These are phyloP conservation scores for Rhimphoctona megacephalus DNA, from an alignment of 2,888 invertebrate genomes.

Conservation along the genomic window DNA sequence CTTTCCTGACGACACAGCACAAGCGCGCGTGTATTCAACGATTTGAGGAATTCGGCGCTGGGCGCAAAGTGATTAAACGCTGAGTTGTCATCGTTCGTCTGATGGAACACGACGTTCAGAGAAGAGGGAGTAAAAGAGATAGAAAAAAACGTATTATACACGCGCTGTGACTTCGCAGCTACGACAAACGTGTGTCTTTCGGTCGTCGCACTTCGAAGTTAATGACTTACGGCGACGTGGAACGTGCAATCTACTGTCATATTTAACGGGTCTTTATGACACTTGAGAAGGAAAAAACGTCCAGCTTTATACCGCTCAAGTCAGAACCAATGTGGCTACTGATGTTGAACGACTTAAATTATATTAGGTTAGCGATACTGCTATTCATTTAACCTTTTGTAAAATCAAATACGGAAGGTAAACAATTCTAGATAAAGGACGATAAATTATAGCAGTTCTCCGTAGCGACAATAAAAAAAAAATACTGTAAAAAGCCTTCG, in stretches of 20 bases:
- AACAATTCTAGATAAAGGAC: background rate
- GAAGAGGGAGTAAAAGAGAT: slow-evolving; percentile 7
- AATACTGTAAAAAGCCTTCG: background rate
- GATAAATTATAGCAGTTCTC: background rate
- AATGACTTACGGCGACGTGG: slow-evolving; percentile 65
- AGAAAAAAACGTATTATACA: slow-evolving; percentile 63
- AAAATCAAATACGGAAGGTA: background rate
- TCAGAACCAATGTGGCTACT: background rate
- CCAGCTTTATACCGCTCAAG: background rate
- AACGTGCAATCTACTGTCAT: slow-evolving; percentile 57
- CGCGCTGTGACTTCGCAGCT: slow-evolving; percentile 36
- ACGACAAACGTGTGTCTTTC: slow-evolving; percentile 45
- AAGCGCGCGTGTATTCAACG: slow-evolving; percentile 57
- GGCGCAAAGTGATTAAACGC: slow-evolving; percentile 82
- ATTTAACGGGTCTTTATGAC: slow-evolving; percentile 54
- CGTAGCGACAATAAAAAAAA: background rate
- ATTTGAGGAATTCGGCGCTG: slow-evolving; percentile 71
- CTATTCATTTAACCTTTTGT: background rate
- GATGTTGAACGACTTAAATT: background rate
- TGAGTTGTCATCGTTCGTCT: slow-evolving; percentile 79
- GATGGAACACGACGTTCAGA: slow-evolving; percentile 31
- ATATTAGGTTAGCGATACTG: background rate
- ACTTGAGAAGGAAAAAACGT: slow-evolving; percentile 8
- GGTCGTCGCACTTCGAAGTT: slow-evolving; percentile 44
- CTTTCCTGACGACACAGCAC: slow-evolving; percentile 51